phyloP scores from a whole-genome alignment of 2,888 invertebrate species.

The Darwinula stevensoni region DNA sequence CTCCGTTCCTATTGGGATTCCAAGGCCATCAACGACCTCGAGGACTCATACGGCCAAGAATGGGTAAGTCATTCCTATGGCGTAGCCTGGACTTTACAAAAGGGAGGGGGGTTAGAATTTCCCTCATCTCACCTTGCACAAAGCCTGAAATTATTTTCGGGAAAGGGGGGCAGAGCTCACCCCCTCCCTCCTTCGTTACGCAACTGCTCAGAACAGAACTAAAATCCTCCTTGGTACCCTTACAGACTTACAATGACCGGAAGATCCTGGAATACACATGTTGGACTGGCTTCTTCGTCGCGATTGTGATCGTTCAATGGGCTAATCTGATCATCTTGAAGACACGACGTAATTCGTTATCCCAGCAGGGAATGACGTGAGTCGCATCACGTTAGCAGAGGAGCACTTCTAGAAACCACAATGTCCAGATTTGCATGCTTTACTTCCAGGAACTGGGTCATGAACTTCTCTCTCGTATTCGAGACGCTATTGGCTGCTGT shows the following conservation, averaged over 20 bases:
- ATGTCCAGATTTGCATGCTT: too few species aligned
- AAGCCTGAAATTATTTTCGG: too few species aligned
- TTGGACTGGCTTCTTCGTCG: conserved; percentile 22
- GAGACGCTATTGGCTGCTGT: conserved; percentile 20
- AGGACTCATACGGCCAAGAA: conserved; percentile 96
- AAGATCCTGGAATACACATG: conserved; percentile 20
- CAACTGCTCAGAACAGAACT: too few species aligned
- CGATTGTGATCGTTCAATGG: conserved; percentile 22
- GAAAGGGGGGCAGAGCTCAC: too few species aligned
- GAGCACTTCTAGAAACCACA: too few species aligned
- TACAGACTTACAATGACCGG: conserved; percentile 15
- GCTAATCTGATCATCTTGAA: conserved; percentile 22
- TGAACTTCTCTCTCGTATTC: conserved; percentile 28
- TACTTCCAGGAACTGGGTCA: conserved; percentile 22
- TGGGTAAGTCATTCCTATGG: conserved; percentile 54
- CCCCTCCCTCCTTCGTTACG: too few species aligned
- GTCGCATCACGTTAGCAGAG: too few species aligned
- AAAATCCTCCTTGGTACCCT: too few species aligned
- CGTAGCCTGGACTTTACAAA: too few species aligned
- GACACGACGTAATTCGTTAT: conserved; percentile 20
- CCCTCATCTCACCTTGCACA: too few species aligned
- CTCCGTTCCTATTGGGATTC: conserved; percentile 96
- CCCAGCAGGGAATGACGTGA: conserved; percentile 21
- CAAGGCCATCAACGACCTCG: conserved; percentile 86
- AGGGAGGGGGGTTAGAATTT: too few species aligned